These are phyloP conservation scores for Ectemnius cavifrons DNA, from an alignment of 2,888 invertebrate species.

Conservation along the genomic window DNA sequence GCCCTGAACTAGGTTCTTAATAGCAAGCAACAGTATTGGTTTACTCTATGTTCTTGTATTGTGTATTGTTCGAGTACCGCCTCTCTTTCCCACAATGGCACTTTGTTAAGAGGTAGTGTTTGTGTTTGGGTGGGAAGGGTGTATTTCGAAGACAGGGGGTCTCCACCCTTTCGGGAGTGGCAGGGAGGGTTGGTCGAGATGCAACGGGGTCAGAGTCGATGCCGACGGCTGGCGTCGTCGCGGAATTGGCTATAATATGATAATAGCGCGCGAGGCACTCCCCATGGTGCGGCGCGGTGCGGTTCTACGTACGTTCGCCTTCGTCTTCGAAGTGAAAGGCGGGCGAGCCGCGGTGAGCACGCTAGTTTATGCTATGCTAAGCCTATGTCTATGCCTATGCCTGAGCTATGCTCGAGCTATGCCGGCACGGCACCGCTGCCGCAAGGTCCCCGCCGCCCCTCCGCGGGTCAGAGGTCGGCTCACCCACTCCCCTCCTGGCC, in stretches of 20 bases:
- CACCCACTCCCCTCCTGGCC: slow-evolving; percentile 73
- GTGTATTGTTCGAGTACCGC: too few relatives aligned
- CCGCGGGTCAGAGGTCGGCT: slow-evolving; percentile 74
- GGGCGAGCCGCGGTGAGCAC: slow-evolving; percentile 67
- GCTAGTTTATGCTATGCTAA: slow-evolving; percentile 57
- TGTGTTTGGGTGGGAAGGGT: background rate
- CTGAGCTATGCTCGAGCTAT: slow-evolving; percentile 39
- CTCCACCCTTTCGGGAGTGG: background rate
- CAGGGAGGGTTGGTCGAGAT: slow-evolving; percentile 9
- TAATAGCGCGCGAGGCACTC: slow-evolving; percentile 72
- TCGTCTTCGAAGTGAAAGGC: slow-evolving; percentile 75
- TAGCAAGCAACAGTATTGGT: too few relatives aligned
- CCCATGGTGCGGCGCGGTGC: slow-evolving; percentile 61
- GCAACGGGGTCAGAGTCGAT: slow-evolving; percentile 32
- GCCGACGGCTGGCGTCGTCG: slow-evolving; percentile 46
- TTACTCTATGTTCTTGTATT: too few relatives aligned
- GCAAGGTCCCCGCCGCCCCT: slow-evolving; percentile 74
- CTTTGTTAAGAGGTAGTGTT: background rate
- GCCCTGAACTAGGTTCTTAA: too few relatives aligned
- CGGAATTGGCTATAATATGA: slow-evolving; percentile 71
- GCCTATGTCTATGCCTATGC: slow-evolving; percentile 56
- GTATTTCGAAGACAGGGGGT: background rate
- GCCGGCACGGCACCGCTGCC: slow-evolving; percentile 64
- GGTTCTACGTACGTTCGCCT: slow-evolving; percentile 67
- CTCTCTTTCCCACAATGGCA: too few relatives aligned